These are phyloP conservation scores for Choristoneura fumiferana DNA, from an alignment of 1,140 invertebrate genomes.

Conservation along the genomic window DNA sequence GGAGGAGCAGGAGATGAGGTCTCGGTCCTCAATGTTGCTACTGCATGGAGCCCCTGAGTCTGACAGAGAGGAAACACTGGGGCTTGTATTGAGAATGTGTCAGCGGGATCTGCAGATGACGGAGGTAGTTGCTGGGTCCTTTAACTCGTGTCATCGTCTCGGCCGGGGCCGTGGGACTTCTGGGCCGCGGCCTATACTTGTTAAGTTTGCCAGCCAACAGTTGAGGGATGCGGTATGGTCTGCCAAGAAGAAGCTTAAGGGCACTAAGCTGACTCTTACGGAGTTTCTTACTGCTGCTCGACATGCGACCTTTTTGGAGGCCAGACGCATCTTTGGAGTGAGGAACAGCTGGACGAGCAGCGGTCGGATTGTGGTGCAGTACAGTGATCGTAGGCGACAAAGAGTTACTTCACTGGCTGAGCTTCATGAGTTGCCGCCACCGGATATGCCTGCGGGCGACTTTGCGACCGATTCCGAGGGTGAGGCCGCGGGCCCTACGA, in stretches of 20 bases:
- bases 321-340: neutral
- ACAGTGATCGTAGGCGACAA: neutral
- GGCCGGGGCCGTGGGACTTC: neutral
- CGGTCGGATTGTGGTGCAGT: neutral
- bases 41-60: neutral
- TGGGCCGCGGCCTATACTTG: neutral
- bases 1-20: neutral
- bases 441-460: neutral
- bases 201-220: neutral
- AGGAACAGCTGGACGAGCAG: neutral
- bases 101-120: neutral
- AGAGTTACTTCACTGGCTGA: neutral
- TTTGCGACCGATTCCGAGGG: neutral
- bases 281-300: neutral
- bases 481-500: neutral
- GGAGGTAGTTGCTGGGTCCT: neutral
- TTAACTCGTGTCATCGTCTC: neutral
- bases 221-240: too few species aligned
- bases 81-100: neutral
- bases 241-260: neutral
- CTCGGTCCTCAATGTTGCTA: neutral
- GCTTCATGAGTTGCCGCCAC: neutral
- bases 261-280: neutral
- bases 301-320: neutral
- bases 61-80: neutral